phyloP scores from a whole-genome alignment of 2,797 vertebrate species.

The Mallotus villosus region DNA sequence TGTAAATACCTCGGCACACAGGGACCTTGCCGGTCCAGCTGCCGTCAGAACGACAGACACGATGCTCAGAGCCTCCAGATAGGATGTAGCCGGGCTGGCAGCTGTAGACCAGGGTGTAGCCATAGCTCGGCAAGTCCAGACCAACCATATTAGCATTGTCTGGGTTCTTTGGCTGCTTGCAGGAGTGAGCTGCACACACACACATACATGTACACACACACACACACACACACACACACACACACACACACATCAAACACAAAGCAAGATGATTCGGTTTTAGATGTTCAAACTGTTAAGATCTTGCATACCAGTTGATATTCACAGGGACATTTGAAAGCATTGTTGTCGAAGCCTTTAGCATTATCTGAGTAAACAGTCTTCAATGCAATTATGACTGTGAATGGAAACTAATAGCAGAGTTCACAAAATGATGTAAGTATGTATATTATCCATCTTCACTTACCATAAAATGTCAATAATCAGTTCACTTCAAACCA shows the following conservation, averaged over 20 bases:
- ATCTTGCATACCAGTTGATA: no score
- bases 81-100: constrained; percentile 94
- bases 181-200: constrained; percentile 85
- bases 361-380: not conserved
- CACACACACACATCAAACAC: constrained; percentile 2
- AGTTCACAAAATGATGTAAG: constrained; percentile 35
- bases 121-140: constrained; percentile 92
- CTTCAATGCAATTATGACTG: constrained; percentile 23
- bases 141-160: constrained; percentile 86
- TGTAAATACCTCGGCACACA: constrained; percentile 87
- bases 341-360: no score
- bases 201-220: constrained; percentile 7
- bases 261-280: not conserved
- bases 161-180: constrained; percentile 93
- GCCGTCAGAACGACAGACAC: constrained; percentile 90
- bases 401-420: constrained; percentile 17
- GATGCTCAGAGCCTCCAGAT: constrained; percentile 93
- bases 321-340: no score
- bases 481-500: constrained; percentile 45
- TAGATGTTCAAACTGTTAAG: no score
- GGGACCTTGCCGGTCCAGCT: constrained; percentile 98
- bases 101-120: constrained; percentile 92
- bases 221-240: constrained; percentile 20
- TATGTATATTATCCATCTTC: constrained; percentile 35
- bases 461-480: constrained; percentile 36